Evolutionary conservation across 1,140 invertebrate species (phyloP).

Genomic region (Drosophila bipectinata): DNA sequence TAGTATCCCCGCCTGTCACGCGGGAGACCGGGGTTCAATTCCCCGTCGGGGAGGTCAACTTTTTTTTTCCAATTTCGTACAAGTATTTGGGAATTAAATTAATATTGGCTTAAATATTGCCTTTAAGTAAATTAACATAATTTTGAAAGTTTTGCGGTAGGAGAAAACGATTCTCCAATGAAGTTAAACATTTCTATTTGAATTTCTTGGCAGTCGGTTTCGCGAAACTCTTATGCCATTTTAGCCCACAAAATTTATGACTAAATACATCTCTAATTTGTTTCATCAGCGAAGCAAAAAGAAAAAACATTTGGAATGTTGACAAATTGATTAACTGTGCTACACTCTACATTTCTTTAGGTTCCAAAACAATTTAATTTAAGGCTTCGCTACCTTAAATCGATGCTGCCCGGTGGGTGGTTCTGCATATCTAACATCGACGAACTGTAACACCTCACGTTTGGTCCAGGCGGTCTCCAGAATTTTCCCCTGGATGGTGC

Average conservation of each 20-base stretch:
- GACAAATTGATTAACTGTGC: background rate
- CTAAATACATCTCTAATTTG: background rate
- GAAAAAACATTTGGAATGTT: background rate
- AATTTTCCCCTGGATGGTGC: slow-evolving; percentile 71
- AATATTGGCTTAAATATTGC: slow-evolving; percentile 26
- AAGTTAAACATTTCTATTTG: slow-evolving; percentile 40
- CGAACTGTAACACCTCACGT: slow-evolving; percentile 77
- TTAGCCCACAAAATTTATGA: background rate
- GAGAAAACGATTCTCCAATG: slow-evolving; percentile 33
- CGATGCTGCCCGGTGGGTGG: slow-evolving; percentile 75
- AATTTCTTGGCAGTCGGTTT: slow-evolving; percentile 16
- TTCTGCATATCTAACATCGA: slow-evolving; percentile 78
- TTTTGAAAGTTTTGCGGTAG: slow-evolving; percentile 34
- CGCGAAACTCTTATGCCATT: slow-evolving; percentile 10
- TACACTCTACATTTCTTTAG: background rate
- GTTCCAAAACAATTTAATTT: no score
- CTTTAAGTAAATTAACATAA: slow-evolving; percentile 26
- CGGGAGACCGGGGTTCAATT: slow-evolving; percentile 85
- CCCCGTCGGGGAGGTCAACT: slow-evolving; percentile 84
- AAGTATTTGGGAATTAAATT: background rate
- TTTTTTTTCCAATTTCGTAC: slow-evolving; percentile 12
- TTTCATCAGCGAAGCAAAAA: background rate
- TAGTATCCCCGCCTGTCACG: slow-evolving; percentile 85
- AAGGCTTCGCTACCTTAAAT: slow-evolving; percentile 69
- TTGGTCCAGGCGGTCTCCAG: slow-evolving; percentile 75